phyloP scores from a whole-genome alignment of 1,140 invertebrate species.

The Drosophila lacertosa region DNA sequence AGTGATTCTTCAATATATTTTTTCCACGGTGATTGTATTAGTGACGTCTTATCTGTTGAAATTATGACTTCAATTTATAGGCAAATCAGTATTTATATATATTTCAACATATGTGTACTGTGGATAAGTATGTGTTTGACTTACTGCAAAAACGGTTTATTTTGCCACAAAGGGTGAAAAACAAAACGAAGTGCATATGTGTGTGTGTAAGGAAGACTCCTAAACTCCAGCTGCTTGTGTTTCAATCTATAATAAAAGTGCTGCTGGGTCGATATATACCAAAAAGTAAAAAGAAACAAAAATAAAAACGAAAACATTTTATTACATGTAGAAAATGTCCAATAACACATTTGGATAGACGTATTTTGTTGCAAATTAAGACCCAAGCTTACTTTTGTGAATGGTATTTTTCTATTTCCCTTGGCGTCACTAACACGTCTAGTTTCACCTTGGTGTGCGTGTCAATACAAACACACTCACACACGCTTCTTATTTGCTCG shows the following conservation, averaged over 20 bases:
- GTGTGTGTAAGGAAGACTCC: background rate
- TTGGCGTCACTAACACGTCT: conserved; percentile 11
- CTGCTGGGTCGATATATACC: conserved; percentile 17
- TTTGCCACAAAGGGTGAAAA: conserved; percentile 57
- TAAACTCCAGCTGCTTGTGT: conserved; percentile 26
- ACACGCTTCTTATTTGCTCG: conserved; percentile 34
- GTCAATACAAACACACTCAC: conserved; percentile 18
- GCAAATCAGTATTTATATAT: background rate
- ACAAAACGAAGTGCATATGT: conserved; percentile 25
- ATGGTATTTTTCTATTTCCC: conserved; percentile 39
- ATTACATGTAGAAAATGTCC: conserved; percentile 5
- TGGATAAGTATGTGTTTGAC: conserved; percentile 18
- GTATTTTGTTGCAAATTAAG: background rate
- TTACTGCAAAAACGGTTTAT: conserved; percentile 38
- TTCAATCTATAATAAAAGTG: background rate
- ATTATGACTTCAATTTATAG: background rate
- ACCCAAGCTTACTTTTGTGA: conserved; percentile 28
- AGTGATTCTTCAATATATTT: conserved; percentile 30
- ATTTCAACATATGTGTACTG: background rate
- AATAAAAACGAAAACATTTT: conserved; percentile 4
- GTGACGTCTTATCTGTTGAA: background rate
- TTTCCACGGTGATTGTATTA: background rate
- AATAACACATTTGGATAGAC: conserved; percentile 14
- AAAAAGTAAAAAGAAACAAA: too few relatives aligned
- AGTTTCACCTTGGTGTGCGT: conserved; percentile 35